These are phyloP conservation scores for Probosciger aterrimus DNA, from an alignment of 2,113 vertebrate species.

Conservation along the genomic window DNA sequence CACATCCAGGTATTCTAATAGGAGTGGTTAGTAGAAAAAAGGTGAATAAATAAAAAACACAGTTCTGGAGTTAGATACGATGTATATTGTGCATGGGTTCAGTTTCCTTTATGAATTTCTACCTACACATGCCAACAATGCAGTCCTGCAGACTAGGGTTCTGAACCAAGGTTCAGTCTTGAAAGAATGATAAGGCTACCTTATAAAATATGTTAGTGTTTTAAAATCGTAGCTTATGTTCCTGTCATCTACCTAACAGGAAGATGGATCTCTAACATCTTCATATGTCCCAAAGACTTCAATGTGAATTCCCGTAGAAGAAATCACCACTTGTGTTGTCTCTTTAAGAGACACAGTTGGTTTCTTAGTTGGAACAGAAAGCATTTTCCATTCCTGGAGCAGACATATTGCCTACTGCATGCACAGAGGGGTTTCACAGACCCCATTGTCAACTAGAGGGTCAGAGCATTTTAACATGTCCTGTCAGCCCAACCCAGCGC, in stretches of 20 bases:
- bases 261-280: background rate
- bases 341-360: background rate
- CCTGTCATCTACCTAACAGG: background rate
- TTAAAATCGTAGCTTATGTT: background rate
- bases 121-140: background rate
- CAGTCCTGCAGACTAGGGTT: background rate
- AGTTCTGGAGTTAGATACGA: background rate
- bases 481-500: background rate
- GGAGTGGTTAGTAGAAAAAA: background rate
- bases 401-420: background rate
- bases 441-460: background rate
- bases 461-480: background rate
- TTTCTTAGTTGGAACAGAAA: background rate
- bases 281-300: background rate
- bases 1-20: background rate
- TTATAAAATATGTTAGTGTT: background rate
- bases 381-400: background rate
- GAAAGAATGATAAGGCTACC: background rate
- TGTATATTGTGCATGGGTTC: background rate
- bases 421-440: background rate
- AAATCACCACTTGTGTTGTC: background rate
- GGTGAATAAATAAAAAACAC: background rate
- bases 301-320: background rate
- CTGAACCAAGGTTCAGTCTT: background rate
- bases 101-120: background rate